A percentile compares a stretch with the other conserved stretches of the same genome.
phyloP scores from a whole-genome alignment of 2,888 invertebrate genomes.

The Cephus nigrinus region DNA sequence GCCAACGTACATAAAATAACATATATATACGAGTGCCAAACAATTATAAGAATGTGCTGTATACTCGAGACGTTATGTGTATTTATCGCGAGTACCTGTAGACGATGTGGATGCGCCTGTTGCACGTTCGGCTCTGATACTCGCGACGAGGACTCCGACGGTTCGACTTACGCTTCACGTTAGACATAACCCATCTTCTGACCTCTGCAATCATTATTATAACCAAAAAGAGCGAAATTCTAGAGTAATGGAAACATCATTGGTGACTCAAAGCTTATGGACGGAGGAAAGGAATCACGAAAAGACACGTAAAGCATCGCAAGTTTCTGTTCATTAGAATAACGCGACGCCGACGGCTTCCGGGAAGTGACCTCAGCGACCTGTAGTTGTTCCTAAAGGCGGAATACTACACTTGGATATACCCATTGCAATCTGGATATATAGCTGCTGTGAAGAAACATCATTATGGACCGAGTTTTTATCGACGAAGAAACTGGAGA shows the following conservation, averaged over 20 bases:
- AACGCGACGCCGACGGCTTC: slow-evolving; percentile 33
- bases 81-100: slow-evolving; percentile 11
- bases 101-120: slow-evolving; percentile 13
- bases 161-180: background rate
- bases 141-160: slow-evolving; percentile 12
- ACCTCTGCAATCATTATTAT: background rate
- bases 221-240: background rate
- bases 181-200: background rate
- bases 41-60: slow-evolving; percentile 14
- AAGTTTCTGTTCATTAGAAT: slow-evolving; percentile 19
- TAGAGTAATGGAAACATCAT: background rate
- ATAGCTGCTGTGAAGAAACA: background rate
- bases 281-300: slow-evolving; percentile 30
- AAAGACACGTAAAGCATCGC: background rate
- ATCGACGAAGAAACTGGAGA: slow-evolving; percentile 59
- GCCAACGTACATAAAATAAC: background rate
- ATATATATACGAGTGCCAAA: background rate
- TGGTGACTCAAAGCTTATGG: background rate
- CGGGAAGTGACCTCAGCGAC: slow-evolving; percentile 54
- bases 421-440: background rate
- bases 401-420: background rate
- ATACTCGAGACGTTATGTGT: slow-evolving; percentile 14
- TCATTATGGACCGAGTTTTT: slow-evolving; percentile 40
- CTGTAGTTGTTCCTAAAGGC: background rate
- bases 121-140: slow-evolving; percentile 10